Conservation (phyloP, 2,113 vertebrate genomes). For the Alligator mississippiensis region DNA sequence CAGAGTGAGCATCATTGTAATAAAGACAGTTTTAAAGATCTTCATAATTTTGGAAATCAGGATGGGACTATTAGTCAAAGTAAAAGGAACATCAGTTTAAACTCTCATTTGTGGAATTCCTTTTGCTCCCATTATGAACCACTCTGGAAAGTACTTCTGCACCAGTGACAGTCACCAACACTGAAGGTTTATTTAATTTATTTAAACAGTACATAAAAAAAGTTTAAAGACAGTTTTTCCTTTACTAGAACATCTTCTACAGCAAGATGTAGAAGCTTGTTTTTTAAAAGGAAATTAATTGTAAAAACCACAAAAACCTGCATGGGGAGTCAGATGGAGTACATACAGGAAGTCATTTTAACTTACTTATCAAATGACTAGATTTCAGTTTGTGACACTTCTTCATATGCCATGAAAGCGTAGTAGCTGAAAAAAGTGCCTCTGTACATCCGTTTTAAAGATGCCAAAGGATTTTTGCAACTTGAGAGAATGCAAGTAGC, state of each 20-base stretch:
- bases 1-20: background rate
- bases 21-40: background rate
- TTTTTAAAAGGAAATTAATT: background rate
- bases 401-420: background rate
- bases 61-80: background rate
- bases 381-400: background rate
- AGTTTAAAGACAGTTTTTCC: background rate
- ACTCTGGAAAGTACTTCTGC: too few species aligned
- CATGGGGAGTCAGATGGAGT: background rate
- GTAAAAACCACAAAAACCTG: background rate
- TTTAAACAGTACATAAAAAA: too few species aligned
- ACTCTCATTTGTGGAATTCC: background rate
- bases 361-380: background rate
- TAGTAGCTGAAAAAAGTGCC: background rate
- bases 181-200: too few species aligned
- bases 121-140: background rate
- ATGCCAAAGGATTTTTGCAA: background rate
- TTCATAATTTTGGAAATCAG: background rate
- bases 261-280: background rate
- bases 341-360: background rate
- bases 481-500: background rate
- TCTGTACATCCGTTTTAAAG: background rate
- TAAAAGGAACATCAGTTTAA: background rate
- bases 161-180: too few species aligned
- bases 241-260: background rate